phyloP scores from a whole-genome alignment of 2,113 vertebrate genomes.

The Trachemys scripta region DNA sequence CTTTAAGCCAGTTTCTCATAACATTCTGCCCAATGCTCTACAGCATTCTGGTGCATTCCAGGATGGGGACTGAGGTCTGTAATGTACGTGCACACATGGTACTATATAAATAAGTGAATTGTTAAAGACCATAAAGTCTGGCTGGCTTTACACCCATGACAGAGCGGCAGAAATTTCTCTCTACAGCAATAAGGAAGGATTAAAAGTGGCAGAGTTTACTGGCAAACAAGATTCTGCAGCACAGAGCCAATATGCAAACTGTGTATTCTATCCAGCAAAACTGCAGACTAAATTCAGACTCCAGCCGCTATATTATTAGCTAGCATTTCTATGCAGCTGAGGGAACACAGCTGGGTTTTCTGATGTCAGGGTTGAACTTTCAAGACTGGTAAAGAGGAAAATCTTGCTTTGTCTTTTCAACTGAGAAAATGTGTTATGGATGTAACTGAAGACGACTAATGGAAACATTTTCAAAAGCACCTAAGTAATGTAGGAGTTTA shows the following conservation, averaged over 20 bases:
- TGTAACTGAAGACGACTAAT: conserved; percentile 63
- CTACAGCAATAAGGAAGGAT: background rate
- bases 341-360: conserved; percentile 45
- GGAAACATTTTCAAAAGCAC: background rate
- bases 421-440: conserved; percentile 24
- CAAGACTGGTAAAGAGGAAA: background rate
- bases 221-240: background rate
- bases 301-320: conserved; percentile 27
- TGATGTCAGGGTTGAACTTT: conserved; percentile 41
- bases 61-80: background rate
- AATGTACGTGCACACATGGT: fast-evolving
- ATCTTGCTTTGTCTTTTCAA: conserved; percentile 35
- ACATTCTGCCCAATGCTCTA: background rate
- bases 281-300: background rate
- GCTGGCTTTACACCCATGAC: background rate
- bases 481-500: background rate
- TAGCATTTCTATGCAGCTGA: background rate
- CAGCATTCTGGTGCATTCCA: background rate
- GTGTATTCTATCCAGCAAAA: background rate
- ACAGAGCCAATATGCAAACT: background rate
- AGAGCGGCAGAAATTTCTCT: background rate
- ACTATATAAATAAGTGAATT: background rate
- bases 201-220: background rate
- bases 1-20: fast-evolving
- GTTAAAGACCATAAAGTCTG: background rate